Conservation (phyloP, 2,113 vertebrate genomes). For the Uria aalge region DNA sequence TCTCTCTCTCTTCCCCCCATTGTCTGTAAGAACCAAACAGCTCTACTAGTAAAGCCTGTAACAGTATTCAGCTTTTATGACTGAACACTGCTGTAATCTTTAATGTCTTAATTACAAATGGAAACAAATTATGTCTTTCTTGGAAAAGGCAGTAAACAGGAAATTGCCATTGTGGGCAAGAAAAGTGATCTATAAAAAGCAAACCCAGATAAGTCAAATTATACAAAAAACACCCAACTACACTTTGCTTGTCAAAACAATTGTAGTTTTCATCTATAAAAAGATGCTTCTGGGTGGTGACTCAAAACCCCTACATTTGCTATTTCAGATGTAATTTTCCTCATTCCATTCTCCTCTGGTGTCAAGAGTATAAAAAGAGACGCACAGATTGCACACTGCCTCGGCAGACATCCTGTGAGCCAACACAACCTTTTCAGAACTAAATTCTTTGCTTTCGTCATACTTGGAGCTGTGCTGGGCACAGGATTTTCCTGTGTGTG, state of each 20-base stretch:
- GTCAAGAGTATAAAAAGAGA: conserved; percentile 45
- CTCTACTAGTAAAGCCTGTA: background rate
- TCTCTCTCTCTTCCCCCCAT: background rate
- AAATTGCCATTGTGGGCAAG: background rate
- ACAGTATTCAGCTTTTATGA: background rate
- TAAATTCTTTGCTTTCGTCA: background rate
- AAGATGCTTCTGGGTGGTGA: conserved; percentile 56
- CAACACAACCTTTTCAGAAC: conserved; percentile 13
- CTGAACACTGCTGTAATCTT: background rate
- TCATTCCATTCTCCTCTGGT: conserved; percentile 41
- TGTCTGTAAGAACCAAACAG: background rate
- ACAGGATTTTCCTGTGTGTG: background rate
- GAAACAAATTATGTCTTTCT: conserved; percentile 5
- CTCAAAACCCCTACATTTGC: conserved; percentile 56
- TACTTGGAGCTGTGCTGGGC: background rate
- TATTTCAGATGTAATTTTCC: conserved; percentile 58
- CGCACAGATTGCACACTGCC: background rate
- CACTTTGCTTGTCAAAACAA: conserved; percentile 43
- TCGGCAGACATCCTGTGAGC: background rate
- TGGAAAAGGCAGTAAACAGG: conserved; percentile 24
- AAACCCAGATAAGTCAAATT: conserved; percentile 56
- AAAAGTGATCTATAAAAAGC: conserved; percentile 47
- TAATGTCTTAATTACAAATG: conserved; percentile 31
- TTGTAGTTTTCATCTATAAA: conserved; percentile 64
- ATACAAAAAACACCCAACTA: background rate